Evolutionary conservation across 2,797 vertebrate genomes (phyloP).

Genomic region (Xyrichtys novacula): DNA sequence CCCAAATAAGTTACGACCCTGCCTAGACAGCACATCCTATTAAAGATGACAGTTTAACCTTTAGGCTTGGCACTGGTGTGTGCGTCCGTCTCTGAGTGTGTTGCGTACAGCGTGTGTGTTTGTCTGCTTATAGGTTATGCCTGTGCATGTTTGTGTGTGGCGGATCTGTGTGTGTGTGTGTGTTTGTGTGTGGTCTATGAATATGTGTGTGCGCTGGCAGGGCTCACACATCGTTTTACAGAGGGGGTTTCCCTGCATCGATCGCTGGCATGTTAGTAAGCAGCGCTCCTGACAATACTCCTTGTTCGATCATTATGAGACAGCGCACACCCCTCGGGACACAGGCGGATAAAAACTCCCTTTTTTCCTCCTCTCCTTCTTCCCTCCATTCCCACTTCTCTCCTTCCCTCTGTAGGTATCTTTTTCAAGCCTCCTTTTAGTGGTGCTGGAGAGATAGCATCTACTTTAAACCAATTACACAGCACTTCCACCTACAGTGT

Average conservation of each 20-base stretch:
- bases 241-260: constrained; percentile 77
- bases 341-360: constrained; percentile 67
- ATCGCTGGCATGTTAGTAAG: constrained; percentile 81
- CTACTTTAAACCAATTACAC: constrained; percentile 89
- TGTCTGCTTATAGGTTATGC: constrained; percentile 44
- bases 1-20: constrained; percentile 80
- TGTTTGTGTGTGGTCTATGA: constrained; percentile 32
- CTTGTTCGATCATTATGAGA: constrained; percentile 82
- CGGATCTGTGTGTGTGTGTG: constrained; percentile 36
- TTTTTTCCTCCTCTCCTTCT: constrained; percentile 49
- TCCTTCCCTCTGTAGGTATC: constrained; percentile 72
- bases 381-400: constrained; percentile 47
- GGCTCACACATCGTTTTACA: constrained; percentile 75
- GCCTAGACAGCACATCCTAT: constrained; percentile 77
- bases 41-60: constrained; percentile 84
- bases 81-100: constrained; percentile 17
- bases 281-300: constrained; percentile 81
- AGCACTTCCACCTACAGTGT: constrained; percentile 80
- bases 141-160: constrained; percentile 51
- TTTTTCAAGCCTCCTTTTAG: constrained; percentile 81
- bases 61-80: constrained; percentile 68
- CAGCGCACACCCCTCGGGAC: constrained; percentile 69
- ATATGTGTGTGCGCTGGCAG: constrained; percentile 29
- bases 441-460: constrained; percentile 78
- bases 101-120: constrained; percentile 22